These are phyloP conservation scores for Gastrophryne carolinensis DNA, from an alignment of 2,797 vertebrate genomes.

Conservation along the genomic window DNA sequence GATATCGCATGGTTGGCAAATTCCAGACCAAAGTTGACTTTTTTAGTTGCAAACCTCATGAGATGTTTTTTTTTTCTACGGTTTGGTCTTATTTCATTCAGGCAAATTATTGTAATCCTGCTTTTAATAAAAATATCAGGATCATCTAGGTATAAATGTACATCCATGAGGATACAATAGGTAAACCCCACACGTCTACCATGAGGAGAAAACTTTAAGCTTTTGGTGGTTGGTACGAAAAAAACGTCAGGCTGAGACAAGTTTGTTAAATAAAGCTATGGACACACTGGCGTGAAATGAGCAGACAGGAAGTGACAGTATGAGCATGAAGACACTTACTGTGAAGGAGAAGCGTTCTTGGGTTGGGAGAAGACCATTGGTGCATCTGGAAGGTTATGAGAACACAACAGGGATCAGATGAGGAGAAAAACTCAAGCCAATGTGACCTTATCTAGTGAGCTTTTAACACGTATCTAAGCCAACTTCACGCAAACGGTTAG, in stretches of 20 bases:
- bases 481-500: neutral
- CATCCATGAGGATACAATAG: constrained; percentile 8
- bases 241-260: constrained; percentile 3
- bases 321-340: constrained; percentile 77
- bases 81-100: too few species aligned
- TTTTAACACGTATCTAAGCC: constrained; percentile 9
- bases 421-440: constrained; percentile 56
- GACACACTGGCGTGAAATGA: constrained; percentile 29
- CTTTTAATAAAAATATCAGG: too few species aligned
- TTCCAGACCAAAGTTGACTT: too few species aligned
- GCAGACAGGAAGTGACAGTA: constrained; percentile 19
- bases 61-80: too few species aligned
- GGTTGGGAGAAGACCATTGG: constrained; percentile 79
- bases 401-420: constrained; percentile 59
- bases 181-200: neutral
- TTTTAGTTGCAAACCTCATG: too few species aligned
- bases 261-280: constrained; percentile 20
- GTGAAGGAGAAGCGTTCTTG: constrained; percentile 75
- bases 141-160: too few species aligned
- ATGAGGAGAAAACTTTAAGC: neutral
- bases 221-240: neutral
- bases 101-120: too few species aligned
- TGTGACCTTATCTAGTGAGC: constrained; percentile 34
- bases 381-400: constrained; percentile 76
- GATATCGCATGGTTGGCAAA: too few species aligned